Percentiles rank a stretch among this genome's conserved stretches.
phyloP scores from a whole-genome alignment of 2,113 vertebrate genomes.

The Gymnocephalus cernua region DNA sequence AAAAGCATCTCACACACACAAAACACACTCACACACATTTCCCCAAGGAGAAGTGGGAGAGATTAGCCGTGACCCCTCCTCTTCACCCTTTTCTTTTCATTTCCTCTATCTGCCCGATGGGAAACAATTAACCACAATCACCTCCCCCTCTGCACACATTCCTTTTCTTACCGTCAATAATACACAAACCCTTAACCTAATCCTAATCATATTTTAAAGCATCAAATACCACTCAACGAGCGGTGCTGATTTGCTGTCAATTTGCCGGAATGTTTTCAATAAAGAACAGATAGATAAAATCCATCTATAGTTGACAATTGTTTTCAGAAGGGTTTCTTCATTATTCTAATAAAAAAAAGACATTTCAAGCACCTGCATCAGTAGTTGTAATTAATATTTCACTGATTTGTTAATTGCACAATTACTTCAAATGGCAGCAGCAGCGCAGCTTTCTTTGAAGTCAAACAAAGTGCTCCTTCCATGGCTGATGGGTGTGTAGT shows the following conservation, averaged over 20 bases:
- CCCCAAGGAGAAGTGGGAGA: constrained; percentile 63
- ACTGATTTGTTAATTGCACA: background rate
- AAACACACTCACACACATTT: constrained; percentile 16
- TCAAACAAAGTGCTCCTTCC: constrained; percentile 28
- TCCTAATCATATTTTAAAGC: constrained; percentile 17
- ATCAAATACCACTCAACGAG: background rate
- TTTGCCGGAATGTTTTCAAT: constrained; percentile 17
- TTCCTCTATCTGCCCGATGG: constrained; percentile 74
- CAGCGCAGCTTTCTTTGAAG: background rate
- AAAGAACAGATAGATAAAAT: background rate
- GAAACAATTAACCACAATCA: constrained; percentile 89
- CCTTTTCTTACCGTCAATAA: constrained; percentile 49
- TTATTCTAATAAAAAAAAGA: background rate
- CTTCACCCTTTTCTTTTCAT: constrained; percentile 81
- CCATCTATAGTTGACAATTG: background rate
- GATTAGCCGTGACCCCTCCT: constrained; percentile 82
- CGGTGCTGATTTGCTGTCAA: background rate
- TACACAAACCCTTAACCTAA: constrained; percentile 39
- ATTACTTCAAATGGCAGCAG: background rate
- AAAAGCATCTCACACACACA: background rate
- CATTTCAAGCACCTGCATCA: background rate
- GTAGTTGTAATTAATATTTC: background rate
- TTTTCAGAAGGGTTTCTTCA: background rate
- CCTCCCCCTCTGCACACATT: constrained; percentile 29
- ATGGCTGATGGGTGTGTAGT: background rate